Base-by-base conservation (phyloP, 1,140 invertebrate species). In the Colletes gigas region DNA sequence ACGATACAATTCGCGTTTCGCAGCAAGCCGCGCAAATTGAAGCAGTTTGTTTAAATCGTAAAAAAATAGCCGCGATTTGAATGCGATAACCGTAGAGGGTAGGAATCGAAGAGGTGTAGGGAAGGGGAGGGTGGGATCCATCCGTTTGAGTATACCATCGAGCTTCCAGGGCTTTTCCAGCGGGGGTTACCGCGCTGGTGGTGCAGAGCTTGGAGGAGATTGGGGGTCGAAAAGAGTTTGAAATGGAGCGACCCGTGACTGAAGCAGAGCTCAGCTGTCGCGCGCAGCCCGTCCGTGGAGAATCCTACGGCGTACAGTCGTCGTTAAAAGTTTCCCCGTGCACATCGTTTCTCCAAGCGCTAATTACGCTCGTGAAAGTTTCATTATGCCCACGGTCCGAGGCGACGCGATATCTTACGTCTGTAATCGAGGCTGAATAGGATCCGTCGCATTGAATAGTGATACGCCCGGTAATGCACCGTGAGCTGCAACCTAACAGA, bases 181-280 rank as follows among this genome's bases (percentile, higher is more conserved):
- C 12, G 50, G 69, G 44, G 62, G 47, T 59, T 52, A 52, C n/a
- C n/a, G 3, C 17, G 4, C 15, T 15, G 66, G 59, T 59, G 69
- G 62, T 54, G 30, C 12, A 39, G 9, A 59, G 57, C 44, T 66
- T 17, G 12, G 21, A 17, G 55, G 12, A 6, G 39, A 15, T 30
- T 21, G 21, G 59, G 70, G 78, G 69, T 76, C 74, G 69, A 87
- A 87, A 87, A 81, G 86, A 87, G 86, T 87, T 87, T 72, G 81
- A 87, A 87, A 84, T 83, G 76, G 82, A 86, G 65, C 81, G 77
- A 84, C 67, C 50, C 73, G 78, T 89, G 85, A 85, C 83, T 78
- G 79, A 86, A 68, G 78, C 81, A 78, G 82, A 83, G 76, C 80
- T 87, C 87, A 81, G 78, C 87, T 89, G 88, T 89, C 87, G 85